Base-by-base conservation (phyloP, 1,140 invertebrate genomes). In the Cardiocondyla obscurior region DNA sequence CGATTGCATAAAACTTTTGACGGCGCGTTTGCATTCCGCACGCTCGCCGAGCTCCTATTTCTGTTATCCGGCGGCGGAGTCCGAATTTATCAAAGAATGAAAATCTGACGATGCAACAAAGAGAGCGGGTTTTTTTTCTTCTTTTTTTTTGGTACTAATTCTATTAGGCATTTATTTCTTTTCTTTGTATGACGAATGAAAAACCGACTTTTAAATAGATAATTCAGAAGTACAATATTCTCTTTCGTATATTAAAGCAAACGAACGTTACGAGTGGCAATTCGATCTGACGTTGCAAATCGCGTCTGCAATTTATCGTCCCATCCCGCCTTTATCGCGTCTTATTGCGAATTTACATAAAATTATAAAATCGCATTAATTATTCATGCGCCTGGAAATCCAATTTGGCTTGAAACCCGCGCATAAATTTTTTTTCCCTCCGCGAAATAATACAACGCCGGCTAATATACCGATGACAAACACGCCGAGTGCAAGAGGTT, bases 281-380 rank as follows among this genome's bases (percentile, higher is more conserved):
- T 53, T 79, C n/a, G n/a, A 53, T 42, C 39, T 51, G 14, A 30
- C 36, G n/a, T 30, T 16, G 14, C 58, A 19, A 65, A 28, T n/a
- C 30, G 8, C 30, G 60, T 6, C 46, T 67, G 16, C 74, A 46
- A 79, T 55, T 79, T 60, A 64, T 67, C 62, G 28, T 30, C 33
- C 39, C 22, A 79, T 77, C 39, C 30, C 39, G 42, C 30, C 57
- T 62, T 62, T 33, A 60, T 62, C 19, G 72, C 30, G 42, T 58
- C n/a, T 58, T 62, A 76, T 76, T 36, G 60, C 33, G 8, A 39
- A 67, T 79, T 79, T 79, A 19, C 74, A 79, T 79, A 55, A 79
- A 69, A 79, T 79, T 79, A 79, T 79, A 39, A 79, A 79, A 53
- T 42, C 74, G 39, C 46, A 79, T 79, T 79, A 79, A 79, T 69